phyloP scores from a whole-genome alignment of 2,113 vertebrate genomes.

The Rhinopithecus roxellana region DNA sequence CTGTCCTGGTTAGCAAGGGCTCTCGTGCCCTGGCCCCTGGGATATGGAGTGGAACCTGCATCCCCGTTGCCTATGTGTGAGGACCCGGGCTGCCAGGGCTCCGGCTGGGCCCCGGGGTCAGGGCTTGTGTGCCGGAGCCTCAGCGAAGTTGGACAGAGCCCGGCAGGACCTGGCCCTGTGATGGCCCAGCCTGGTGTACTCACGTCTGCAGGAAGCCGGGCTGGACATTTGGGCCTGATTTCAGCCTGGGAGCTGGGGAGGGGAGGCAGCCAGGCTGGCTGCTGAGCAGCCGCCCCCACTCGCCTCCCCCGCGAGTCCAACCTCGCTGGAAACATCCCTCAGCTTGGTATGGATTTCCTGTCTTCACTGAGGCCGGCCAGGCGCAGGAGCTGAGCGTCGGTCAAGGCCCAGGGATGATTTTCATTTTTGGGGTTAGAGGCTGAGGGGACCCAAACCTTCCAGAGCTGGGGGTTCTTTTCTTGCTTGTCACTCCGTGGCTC shows the following conservation, averaged over 20 bases:
- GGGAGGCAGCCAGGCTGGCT: neutral
- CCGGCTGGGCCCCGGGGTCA: neutral
- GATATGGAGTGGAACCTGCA: neutral
- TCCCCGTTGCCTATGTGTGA: fast-evolving
- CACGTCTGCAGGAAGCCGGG: neutral
- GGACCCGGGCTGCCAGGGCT: neutral
- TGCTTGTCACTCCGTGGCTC: neutral
- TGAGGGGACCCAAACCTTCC: neutral
- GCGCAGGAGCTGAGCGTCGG: fast-evolving
- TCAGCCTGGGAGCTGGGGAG: neutral
- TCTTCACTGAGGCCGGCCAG: neutral
- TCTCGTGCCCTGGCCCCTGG: neutral
- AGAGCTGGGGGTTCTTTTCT: neutral
- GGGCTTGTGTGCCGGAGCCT: neutral
- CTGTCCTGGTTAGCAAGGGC: neutral
- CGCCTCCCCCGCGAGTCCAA: neutral
- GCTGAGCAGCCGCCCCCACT: fast-evolving
- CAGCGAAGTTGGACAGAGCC: too few relatives aligned
- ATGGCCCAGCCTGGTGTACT: neutral
- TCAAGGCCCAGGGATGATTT: neutral
- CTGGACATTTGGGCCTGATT: neutral
- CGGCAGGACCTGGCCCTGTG: neutral
- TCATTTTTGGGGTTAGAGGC: neutral
- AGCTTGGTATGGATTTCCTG: slow-evolving; percentile 19
- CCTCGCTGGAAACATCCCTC: neutral